Evolutionary conservation across 2,113 vertebrate genomes (phyloP).

Genomic region (Garra rufa): DNA sequence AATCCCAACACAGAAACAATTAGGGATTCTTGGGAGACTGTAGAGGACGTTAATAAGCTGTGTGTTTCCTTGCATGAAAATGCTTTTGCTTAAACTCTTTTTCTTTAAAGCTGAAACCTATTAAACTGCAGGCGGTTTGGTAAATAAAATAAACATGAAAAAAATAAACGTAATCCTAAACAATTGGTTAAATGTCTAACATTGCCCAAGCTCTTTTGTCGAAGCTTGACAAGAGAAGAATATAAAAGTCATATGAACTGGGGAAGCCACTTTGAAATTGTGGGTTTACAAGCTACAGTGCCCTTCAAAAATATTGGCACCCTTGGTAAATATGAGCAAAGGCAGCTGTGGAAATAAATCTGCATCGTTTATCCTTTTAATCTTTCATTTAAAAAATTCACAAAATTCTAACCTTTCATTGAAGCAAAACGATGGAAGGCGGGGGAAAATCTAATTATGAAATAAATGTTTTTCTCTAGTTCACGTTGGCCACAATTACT

Average conservation of each 20-base stretch:
- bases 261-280: background rate
- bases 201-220: background rate
- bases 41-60: conserved; percentile 37
- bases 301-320: too few relatives aligned
- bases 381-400: too few relatives aligned
- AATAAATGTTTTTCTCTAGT: too few relatives aligned
- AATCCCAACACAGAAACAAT: conserved; percentile 50
- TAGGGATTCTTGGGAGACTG: conserved; percentile 46
- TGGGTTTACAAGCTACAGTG: background rate
- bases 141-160: conserved; percentile 16
- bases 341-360: too few relatives aligned
- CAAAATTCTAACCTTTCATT: too few relatives aligned
- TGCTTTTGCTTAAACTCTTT: conserved; percentile 13
- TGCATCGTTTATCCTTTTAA: too few relatives aligned
- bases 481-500: too few relatives aligned
- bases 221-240: background rate
- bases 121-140: background rate
- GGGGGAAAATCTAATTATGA: too few relatives aligned
- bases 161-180: background rate
- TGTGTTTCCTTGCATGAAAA: conserved; percentile 23
- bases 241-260: background rate
- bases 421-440: too few relatives aligned
- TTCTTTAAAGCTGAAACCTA: conserved; percentile 1
- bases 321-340: too few relatives aligned
- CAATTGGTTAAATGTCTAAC: background rate